phyloP scores from a whole-genome alignment of 2,113 vertebrate species.

The Phocoena phocoena region DNA sequence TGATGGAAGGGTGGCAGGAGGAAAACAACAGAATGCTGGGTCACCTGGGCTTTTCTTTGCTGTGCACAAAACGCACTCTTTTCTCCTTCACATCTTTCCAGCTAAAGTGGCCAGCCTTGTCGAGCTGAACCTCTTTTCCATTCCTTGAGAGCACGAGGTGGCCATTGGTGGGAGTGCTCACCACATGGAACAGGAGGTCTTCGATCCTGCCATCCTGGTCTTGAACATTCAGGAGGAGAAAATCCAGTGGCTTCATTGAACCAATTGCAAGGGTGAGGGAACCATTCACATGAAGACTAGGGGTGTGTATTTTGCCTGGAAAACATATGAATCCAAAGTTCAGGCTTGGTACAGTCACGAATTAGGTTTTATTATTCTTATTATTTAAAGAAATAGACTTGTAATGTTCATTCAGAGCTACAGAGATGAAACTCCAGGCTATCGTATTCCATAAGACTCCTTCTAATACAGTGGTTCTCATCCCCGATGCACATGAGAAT shows the following conservation, averaged over 20 bases:
- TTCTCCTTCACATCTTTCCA: slow-evolving; percentile 85
- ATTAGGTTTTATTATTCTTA: not conserved
- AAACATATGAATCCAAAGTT: slow-evolving; percentile 33
- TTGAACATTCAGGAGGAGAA: slow-evolving; percentile 81
- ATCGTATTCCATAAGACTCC: not conserved
- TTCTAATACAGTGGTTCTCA: not conserved
- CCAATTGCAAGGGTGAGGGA: slow-evolving; percentile 89
- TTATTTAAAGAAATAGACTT: not conserved
- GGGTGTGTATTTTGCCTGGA: slow-evolving; percentile 83
- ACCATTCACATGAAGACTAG: slow-evolving; percentile 81
- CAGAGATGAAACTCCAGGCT: not conserved
- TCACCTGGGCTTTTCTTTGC: slow-evolving; percentile 89
- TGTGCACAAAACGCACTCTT: slow-evolving; percentile 88
- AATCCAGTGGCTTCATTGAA: slow-evolving; percentile 81
- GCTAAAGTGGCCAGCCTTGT: slow-evolving; percentile 84
- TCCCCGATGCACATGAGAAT: not conserved
- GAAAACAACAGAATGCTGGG: not conserved
- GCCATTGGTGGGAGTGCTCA: slow-evolving; percentile 87
- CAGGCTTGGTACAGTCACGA: not conserved
- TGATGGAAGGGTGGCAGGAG: not conserved
- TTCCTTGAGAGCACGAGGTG: slow-evolving; percentile 77
- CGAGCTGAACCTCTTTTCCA: slow-evolving; percentile 79
- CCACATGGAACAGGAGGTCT: slow-evolving; percentile 84
- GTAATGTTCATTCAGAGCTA: not conserved
- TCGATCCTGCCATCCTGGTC: slow-evolving; percentile 76